Conservation (phyloP, 1,140 invertebrate species). For the Sinella curviseta region DNA sequence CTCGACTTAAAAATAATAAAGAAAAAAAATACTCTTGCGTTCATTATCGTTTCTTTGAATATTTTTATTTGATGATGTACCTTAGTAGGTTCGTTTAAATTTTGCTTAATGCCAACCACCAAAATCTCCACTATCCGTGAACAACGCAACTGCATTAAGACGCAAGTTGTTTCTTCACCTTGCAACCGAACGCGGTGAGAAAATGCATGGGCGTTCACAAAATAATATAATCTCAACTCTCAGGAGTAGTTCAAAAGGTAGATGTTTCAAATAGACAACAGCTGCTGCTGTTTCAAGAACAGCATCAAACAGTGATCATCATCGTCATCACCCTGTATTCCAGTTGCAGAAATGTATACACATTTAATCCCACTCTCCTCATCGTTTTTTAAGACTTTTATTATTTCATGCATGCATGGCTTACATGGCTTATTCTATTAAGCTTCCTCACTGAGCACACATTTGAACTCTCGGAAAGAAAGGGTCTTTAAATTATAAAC, state of each 20-base stretch:
- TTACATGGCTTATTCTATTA: not conserved
- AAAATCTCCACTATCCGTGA: not conserved
- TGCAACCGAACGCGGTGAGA: not conserved
- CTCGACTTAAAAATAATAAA: not conserved
- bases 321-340: too few relatives aligned
- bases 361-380: too few relatives aligned
- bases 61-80: too few relatives aligned
- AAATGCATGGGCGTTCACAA: slow-evolving; percentile 9
- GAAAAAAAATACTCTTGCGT: not conserved
- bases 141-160: not conserved
- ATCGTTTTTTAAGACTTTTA: not conserved
- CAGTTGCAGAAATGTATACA: too few relatives aligned
- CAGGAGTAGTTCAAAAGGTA: not conserved
- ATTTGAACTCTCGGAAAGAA: not conserved
- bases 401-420: too few relatives aligned
- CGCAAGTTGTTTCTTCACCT: not conserved
- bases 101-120: too few relatives aligned
- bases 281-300: too few relatives aligned
- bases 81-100: too few relatives aligned
- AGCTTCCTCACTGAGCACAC: not conserved
- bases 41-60: too few relatives aligned
- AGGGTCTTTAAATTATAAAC: not conserved
- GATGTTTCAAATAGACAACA: not conserved
- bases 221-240: not conserved
- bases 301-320: too few relatives aligned